Base-by-base conservation (phyloP, 2,888 invertebrate species). In the Torymus aiolomorphi region DNA sequence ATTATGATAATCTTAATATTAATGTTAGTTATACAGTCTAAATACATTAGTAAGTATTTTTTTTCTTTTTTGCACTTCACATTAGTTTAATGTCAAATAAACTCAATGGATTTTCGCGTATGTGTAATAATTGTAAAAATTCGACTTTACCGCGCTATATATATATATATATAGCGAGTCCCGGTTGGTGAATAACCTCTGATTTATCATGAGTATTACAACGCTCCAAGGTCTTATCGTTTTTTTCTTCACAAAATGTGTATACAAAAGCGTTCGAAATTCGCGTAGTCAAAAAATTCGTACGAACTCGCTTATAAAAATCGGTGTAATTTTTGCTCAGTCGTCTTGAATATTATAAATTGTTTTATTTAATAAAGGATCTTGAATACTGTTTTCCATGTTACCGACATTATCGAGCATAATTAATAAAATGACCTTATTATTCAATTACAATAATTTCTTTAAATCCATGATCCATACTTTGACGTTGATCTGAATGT, bases 101-200 rank as follows among this genome's bases (percentile, higher is more conserved):
- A 76, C 76, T 72, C 75, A 76, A 80, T 72, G 61, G 24, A 76
- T 66, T 76, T 71, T 42, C 70, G 52, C 57, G 31, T 56, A 62
- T 13, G 24, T 74, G 66, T 52, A 54, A 52, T 67, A 78, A 51
- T 42, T 31, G 67, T 18, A 56, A 73, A 78, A 61, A 70, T 78
- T 65, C 57, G 54, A 76, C 51, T 54, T 16, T 65, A 66, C 42
- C 67, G 56, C 56, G 20, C 57, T 51, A 51, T 69, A 52, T 31
- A 24, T n/a, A n/a, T n/a, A n/a, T n/a, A n/a, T n/a, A n/a, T 51
- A 71, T 56, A 78, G 49, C 59, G n/a, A 78, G 49, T 70, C 13
- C 14, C 20, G 16, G 8, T n/a, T 24, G n/a, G 49, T 67, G 20
- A 49, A 13, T 11, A 12, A 57, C 20, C 24, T 18, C 61, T 16